Evolutionary conservation across 2,797 vertebrate species (phyloP).

Genomic region (Adelosebastes latens): DNA sequence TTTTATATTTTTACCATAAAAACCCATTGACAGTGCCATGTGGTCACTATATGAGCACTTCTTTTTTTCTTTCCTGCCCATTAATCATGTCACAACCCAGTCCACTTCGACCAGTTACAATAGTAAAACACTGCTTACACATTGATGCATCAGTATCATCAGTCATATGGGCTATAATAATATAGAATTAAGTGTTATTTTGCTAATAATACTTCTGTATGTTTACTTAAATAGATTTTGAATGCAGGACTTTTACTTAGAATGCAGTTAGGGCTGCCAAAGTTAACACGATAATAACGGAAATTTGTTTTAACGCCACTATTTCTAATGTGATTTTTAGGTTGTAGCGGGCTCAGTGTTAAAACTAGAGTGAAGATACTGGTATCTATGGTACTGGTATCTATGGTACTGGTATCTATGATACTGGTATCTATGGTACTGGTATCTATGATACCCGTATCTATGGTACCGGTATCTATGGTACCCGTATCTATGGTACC

Average conservation of each 20-base stretch:
- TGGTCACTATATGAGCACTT: not conserved
- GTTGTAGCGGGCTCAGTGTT: too few species aligned
- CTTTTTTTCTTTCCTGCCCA: not conserved
- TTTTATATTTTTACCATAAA: not conserved
- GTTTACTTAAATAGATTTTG: not conserved
- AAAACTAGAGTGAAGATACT: too few species aligned
- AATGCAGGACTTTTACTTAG: not conserved
- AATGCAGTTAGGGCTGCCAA: too few species aligned
- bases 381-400: too few species aligned
- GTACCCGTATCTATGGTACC: fast-evolving
- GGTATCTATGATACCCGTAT: too few species aligned
- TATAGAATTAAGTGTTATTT: not conserved
- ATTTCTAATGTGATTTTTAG: too few species aligned
- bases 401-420: too few species aligned
- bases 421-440: too few species aligned
- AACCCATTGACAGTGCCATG: not conserved
- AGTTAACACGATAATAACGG: too few species aligned
- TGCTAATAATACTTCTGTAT: not conserved
- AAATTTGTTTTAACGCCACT: too few species aligned
- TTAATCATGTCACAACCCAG: not conserved
- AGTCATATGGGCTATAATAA: not conserved
- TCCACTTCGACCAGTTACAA: not conserved
- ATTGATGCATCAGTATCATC: not conserved
- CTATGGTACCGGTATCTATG: too few species aligned
- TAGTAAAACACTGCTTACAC: not conserved